Percentiles rank a stretch among this genome's conserved stretches.
Conservation (phyloP, 2,797 vertebrate genomes). For the Leptatherina wallacei region DNA sequence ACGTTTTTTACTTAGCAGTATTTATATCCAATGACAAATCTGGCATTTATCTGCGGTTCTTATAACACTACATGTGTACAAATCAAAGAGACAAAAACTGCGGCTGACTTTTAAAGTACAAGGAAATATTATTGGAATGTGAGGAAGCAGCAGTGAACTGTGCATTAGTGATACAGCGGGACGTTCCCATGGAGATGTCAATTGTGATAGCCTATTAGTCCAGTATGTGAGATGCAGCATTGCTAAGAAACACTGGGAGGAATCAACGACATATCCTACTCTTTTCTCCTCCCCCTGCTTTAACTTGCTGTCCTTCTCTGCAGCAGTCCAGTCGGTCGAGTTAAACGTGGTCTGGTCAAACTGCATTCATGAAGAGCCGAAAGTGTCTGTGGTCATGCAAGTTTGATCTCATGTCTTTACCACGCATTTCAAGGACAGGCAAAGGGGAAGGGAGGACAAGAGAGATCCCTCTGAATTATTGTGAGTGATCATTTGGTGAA, state of each 20-base stretch:
- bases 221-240: slow-evolving; percentile 45
- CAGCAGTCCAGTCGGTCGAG: slow-evolving; percentile 32
- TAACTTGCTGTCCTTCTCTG: slow-evolving; percentile 54
- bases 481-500: slow-evolving; percentile 83
- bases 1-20: slow-evolving; percentile 19
- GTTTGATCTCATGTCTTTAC: slow-evolving; percentile 64
- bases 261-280: slow-evolving; percentile 30
- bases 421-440: slow-evolving; percentile 67
- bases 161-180: slow-evolving; percentile 65
- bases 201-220: slow-evolving; percentile 65
- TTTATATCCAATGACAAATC: slow-evolving; percentile 1
- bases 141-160: slow-evolving; percentile 56
- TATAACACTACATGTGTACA: slow-evolving; percentile 1
- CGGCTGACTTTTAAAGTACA: slow-evolving; percentile 7
- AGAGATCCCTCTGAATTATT: slow-evolving; percentile 77
- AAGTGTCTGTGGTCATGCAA: slow-evolving; percentile 32
- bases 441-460: slow-evolving; percentile 66
- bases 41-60: slow-evolving; percentile 14
- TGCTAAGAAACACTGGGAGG: slow-evolving; percentile 47
- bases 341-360: slow-evolving; percentile 45
- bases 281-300: slow-evolving; percentile 19
- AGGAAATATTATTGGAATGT: slow-evolving; percentile 56
- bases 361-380: slow-evolving; percentile 33
- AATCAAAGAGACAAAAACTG: slow-evolving; percentile 5
- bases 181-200: slow-evolving; percentile 81